phyloP scores from a whole-genome alignment of 2,888 invertebrate species.

The Ophioninae sp. region DNA sequence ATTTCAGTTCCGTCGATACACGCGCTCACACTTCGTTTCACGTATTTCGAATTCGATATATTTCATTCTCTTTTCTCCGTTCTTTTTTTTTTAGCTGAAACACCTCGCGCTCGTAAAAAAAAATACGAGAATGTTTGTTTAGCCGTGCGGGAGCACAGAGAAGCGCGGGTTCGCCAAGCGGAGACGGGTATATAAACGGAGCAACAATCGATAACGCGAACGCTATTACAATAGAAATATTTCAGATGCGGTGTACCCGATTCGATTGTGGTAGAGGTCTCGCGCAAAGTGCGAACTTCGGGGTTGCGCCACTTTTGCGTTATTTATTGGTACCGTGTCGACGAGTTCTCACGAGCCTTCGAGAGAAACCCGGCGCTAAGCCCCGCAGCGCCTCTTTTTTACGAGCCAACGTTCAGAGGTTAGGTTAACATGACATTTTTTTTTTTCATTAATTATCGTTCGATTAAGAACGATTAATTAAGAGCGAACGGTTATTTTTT shows the following conservation, averaged over 20 bases:
- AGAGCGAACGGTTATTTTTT: no score
- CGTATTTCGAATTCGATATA: no score
- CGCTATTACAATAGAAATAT: conserved; percentile 16
- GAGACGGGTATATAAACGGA: neutral
- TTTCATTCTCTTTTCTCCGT: no score
- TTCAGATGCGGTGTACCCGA: conserved; percentile 9
- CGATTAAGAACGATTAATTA: no score
- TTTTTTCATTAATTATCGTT: no score
- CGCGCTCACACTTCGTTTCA: no score
- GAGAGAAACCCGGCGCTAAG: neutral
- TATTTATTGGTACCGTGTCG: conserved; percentile 2
- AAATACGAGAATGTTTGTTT: neutral
- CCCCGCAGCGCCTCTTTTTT: neutral
- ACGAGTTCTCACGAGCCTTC: neutral
- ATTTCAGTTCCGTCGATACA: no score
- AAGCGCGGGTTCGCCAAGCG: neutral
- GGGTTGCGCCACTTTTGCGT: neutral
- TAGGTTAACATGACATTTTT: neutral
- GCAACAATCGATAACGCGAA: neutral
- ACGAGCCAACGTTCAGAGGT: neutral
- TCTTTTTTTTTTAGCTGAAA: neutral
- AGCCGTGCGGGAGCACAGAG: neutral
- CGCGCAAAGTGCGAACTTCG: conserved; percentile 1
- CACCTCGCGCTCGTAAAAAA: neutral
- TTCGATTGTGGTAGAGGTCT: neutral